Evolutionary conservation across 2,888 invertebrate species (phyloP).

Genomic region (Conistra vaccinii): DNA sequence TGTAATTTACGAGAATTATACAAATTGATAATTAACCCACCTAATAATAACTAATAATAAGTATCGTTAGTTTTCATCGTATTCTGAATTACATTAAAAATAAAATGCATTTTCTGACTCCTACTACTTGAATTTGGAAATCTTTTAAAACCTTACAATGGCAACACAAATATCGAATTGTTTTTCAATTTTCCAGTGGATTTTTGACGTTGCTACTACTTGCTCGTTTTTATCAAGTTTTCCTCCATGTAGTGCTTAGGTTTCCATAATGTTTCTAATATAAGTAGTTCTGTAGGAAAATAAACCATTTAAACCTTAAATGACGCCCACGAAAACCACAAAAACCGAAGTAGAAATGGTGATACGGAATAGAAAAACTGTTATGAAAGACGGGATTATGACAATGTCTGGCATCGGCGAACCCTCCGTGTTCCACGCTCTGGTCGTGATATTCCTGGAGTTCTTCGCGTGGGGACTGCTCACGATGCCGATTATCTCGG

Average conservation of each 20-base stretch:
- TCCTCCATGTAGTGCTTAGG: slow-evolving; percentile 86
- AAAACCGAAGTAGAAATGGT: slow-evolving; percentile 97
- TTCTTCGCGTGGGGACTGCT: slow-evolving; percentile 99
- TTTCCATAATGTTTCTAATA: slow-evolving; percentile 85
- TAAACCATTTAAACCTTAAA: slow-evolving; percentile 85
- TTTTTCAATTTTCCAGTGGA: slow-evolving; percentile 88
- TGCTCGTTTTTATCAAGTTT: slow-evolving; percentile 81
- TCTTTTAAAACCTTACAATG: slow-evolving; percentile 27
- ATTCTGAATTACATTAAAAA: not conserved
- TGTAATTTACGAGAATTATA: not conserved
- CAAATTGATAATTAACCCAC: not conserved
- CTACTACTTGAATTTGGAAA: not conserved
- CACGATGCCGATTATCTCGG: slow-evolving; percentile 98
- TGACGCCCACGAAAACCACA: slow-evolving; percentile 94
- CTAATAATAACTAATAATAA: too few species aligned
- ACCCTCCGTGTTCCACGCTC: slow-evolving; percentile 99
- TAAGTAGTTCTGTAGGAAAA: slow-evolving; percentile 85
- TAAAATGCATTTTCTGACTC: not conserved
- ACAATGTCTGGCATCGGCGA: slow-evolving; percentile 97
- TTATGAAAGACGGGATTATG: slow-evolving; percentile 97
- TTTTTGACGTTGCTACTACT: slow-evolving; percentile 87
- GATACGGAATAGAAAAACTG: slow-evolving; percentile 96
- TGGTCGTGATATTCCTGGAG: slow-evolving; percentile 99
- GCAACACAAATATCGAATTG: slow-evolving; percentile 85
- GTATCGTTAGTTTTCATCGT: not conserved